Base-by-base conservation (phyloP, 2,113 vertebrate species). In the Dolichotis patagonum region DNA sequence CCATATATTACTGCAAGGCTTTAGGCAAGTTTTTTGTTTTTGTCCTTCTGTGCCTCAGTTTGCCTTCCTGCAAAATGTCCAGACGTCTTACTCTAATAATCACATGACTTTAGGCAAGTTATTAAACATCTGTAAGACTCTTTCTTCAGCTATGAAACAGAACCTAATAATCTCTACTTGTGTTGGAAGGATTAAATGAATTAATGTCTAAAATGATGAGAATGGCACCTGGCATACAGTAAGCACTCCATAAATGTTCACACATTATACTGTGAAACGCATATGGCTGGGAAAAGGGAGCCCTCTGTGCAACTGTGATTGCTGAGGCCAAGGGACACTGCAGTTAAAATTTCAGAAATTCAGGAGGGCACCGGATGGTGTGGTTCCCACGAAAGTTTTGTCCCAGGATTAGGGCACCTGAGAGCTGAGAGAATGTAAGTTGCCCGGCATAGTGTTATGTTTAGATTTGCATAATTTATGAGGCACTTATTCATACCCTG, bases 381-480 rank as follows among this genome's bases (percentile, higher is more conserved):
- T 28, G 52, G 94, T 97, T 97, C 97, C 95, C 97, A 97, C 22
- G 35, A 35, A 80, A 92, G 84, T 56, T 80, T 20, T 81, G 69
- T 85, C 80, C 92, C 88, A 49, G 81, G 81, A 85, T 41, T 3
- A 49, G 92, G 77, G 90, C 87, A 60, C 92, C 69, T 81, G 96
- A 91, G 93, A 97, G 91, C 97, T 97, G 97, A 97, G 97, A 96
- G 90, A 97, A 96, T 96, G 96, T 60, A 11, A 77, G 87, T 78
- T 85, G 90, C 94, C 89, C 90, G 82, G 96, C 26, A 4, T 0
- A 3, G 41, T 73, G 90, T 73, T 97, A 88, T 98, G 96, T 75
- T 96, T 97, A 86, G 88, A 97, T 97, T 97, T 97, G 91, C 97
- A 97, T 97, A 96, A 82, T 83, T 97, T 62, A 92, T 96, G 95